A percentile compares a stretch with the other conserved stretches of the same genome.
phyloP scores from a whole-genome alignment of 2,797 vertebrate species.

The Pristis pectinata region DNA sequence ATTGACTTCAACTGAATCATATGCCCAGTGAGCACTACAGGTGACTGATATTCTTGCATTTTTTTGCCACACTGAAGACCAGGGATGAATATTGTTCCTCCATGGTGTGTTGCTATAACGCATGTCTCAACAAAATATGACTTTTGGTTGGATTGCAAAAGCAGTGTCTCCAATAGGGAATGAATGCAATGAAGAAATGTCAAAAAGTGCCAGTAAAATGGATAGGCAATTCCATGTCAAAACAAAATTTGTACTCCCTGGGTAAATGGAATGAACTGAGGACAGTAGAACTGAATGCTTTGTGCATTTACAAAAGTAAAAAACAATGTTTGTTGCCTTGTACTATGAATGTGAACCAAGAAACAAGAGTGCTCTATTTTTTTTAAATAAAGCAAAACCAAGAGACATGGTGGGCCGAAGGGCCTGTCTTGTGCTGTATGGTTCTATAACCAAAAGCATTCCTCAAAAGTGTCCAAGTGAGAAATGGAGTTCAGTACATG shows the following conservation, averaged over 20 bases:
- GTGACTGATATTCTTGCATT: too few relatives aligned
- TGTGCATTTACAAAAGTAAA: background rate
- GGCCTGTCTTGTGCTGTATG: too few relatives aligned
- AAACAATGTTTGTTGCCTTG: background rate
- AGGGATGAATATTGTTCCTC: too few relatives aligned
- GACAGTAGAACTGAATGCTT: background rate
- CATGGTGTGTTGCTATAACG: background rate
- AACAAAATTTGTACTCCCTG: background rate
- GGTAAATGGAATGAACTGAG: background rate
- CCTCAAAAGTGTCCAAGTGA: background rate
- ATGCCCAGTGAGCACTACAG: too few relatives aligned
- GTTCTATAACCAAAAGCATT: background rate
- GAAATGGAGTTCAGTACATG: background rate
- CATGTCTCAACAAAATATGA: background rate
- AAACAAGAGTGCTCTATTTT: background rate
- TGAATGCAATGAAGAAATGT: background rate
- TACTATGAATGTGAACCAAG: background rate
- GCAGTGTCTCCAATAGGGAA: background rate
- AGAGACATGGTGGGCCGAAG: too few relatives aligned
- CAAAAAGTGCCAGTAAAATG: background rate
- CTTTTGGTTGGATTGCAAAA: background rate
- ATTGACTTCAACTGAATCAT: too few relatives aligned
- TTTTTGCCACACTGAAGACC: too few relatives aligned
- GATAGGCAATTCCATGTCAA: background rate
- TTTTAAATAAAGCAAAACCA: background rate